A percentile compares a stretch with the other conserved stretches of the same genome.
Conservation (phyloP, 2,797 vertebrate species). For the Natrix natrix region DNA sequence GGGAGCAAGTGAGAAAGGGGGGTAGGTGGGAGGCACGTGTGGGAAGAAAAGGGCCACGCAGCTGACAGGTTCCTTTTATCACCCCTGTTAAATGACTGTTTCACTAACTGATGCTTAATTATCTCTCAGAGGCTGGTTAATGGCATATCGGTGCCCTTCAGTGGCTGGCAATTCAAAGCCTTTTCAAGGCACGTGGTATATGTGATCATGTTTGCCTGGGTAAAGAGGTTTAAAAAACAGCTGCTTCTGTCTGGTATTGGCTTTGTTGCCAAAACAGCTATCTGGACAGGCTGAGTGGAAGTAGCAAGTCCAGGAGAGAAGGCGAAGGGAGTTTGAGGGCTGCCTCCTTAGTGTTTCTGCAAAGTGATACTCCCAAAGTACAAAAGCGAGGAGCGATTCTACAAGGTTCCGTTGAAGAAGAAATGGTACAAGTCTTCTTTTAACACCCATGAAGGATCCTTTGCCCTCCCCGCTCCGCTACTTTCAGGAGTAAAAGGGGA, state of each 20-base stretch:
- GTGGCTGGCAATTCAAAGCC: neutral
- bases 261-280: neutral
- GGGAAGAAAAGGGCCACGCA: rapidly evolving
- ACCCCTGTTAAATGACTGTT: slow-evolving; percentile 25
- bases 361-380: neutral
- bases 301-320: neutral
- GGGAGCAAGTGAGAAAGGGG: neutral
- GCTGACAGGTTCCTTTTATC: slow-evolving; percentile 5
- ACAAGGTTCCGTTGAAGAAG: neutral
- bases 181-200: rapidly evolving
- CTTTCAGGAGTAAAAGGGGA: neutral
- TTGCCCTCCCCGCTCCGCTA: neutral
- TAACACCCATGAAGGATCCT: neutral
- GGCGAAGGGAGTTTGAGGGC: neutral
- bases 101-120: slow-evolving; percentile 54
- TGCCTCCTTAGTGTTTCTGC: neutral
- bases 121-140: slow-evolving; percentile 45
- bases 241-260: neutral
- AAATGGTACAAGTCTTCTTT: neutral
- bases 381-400: neutral
- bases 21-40: rapidly evolving
- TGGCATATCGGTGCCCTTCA: neutral
- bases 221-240: neutral
- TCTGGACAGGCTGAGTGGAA: neutral
- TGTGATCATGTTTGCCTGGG: neutral